Evolutionary conservation across 2,113 vertebrate species (phyloP), one percentile per base, ranked within the genome.

Genomic region (Struthio camelus): DNA sequence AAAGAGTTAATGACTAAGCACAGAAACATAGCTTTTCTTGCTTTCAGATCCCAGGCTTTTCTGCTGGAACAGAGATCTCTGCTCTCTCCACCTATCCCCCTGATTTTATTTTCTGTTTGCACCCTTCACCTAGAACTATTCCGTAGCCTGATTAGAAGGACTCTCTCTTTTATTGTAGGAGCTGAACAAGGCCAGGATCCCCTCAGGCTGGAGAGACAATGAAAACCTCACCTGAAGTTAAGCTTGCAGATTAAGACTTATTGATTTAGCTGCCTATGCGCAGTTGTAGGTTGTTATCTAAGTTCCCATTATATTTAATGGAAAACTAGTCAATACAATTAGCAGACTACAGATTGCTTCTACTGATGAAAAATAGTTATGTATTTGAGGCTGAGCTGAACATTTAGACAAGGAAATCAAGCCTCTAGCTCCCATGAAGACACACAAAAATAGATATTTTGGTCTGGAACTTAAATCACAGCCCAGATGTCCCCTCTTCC

Each of bases 111-210:
- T 67, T 22, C 20, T 71, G 17, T 64, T 71, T 59, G 10, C 24
- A n/a, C n/a, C 22, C 71, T 0, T 38, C 9, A 23, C 10, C 30
- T 67, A 28, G 16, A 79, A 44, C 2, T 28, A 6, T 34, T 87
- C 23, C 64, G 11, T 16, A 24, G 1, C 22, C 11, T 34, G 8
- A 32, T n/a, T 17, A 19, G 6, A 10, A 38, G 4, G 3, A 1
- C 11, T 28, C 9, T 46, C 6, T 46, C 18, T 42, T 70, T 64
- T 34, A 12, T 2, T 66, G 50, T 19, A 87, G 23, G 9, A 48
- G 5, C 5, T 56, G 67, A 83, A 50, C 14, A 40, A 80, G 11
- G 2, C 11, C 59, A 75, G 17, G 20, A 59, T 34, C 27, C 6
- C n/a, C 72, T 76, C 56, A 59, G 46, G 11, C 6, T 94, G 6